Conservation (phyloP, 2,113 vertebrate genomes). For the Neotoma lepida region DNA sequence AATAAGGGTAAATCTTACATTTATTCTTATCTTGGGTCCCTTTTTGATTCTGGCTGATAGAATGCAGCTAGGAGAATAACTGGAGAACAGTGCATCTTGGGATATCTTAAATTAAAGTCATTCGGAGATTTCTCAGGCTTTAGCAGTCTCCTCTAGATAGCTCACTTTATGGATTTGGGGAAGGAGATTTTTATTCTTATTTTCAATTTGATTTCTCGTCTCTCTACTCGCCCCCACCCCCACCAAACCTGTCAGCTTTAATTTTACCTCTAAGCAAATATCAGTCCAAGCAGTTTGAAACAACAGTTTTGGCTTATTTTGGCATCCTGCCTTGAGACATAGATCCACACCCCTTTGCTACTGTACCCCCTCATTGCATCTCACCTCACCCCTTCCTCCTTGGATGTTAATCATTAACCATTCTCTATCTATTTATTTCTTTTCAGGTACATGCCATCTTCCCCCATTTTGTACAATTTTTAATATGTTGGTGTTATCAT, state of each 20-base stretch:
- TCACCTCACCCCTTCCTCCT: accelerated
- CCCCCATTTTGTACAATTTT: neutral
- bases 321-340: neutral
- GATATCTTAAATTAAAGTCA: conserved; percentile 71
- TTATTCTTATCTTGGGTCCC: conserved; percentile 61
- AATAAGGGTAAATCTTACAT: conserved; percentile 59
- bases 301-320: neutral
- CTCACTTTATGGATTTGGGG: conserved; percentile 47
- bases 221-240: neutral
- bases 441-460: neutral
- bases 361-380: accelerated
- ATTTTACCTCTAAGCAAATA: conserved; percentile 5
- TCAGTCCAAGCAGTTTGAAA: neutral
- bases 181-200: conserved; percentile 61
- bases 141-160: conserved; percentile 43
- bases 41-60: conserved; percentile 61
- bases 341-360: neutral
- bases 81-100: conserved; percentile 46
- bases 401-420: neutral
- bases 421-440: neutral
- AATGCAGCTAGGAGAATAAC: conserved; percentile 41
- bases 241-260: neutral
- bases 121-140: conserved; percentile 47
- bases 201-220: conserved; percentile 71
- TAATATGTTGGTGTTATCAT: neutral